Conservation (phyloP, 2,797 vertebrate genomes). For the Sebastes wilsoni region DNA sequence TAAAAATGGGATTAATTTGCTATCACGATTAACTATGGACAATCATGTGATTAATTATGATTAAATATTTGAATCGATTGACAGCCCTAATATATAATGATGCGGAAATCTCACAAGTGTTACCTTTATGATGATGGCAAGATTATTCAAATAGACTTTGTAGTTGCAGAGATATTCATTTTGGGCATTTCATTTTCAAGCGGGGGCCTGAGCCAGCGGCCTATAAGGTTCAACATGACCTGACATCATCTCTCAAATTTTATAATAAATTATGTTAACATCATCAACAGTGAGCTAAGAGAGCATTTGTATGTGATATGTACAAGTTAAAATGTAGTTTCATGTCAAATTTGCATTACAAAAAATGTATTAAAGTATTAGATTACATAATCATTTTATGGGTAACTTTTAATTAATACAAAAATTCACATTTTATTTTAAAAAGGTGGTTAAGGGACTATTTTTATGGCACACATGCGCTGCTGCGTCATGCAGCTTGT, state of each 20-base stretch:
- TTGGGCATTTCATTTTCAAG: background rate
- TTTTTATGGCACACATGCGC: background rate
- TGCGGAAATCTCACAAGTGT: background rate
- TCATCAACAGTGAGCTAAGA: background rate
- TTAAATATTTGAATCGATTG: too few relatives aligned
- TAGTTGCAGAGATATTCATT: background rate
- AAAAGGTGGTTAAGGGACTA: background rate
- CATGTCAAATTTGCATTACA: background rate
- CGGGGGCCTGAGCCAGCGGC: background rate
- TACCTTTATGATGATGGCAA: background rate
- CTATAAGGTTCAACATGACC: background rate
- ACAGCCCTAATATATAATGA: too few relatives aligned
- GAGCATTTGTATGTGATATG: background rate
- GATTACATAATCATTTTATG: background rate
- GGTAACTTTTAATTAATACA: background rate
- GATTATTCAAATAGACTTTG: background rate
- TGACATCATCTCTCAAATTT: background rate
- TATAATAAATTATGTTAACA: background rate
- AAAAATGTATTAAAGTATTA: background rate
- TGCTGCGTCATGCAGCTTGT: background rate
- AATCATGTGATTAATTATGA: too few relatives aligned
- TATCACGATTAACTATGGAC: too few relatives aligned
- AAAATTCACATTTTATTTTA: background rate
- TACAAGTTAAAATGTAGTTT: background rate
- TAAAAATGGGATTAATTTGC: fast-evolving